Evolutionary conservation across 2,888 invertebrate genomes (phyloP), one percentile per base, ranked within the genome.

Genomic region (Sceliomorpha sp.): DNA sequence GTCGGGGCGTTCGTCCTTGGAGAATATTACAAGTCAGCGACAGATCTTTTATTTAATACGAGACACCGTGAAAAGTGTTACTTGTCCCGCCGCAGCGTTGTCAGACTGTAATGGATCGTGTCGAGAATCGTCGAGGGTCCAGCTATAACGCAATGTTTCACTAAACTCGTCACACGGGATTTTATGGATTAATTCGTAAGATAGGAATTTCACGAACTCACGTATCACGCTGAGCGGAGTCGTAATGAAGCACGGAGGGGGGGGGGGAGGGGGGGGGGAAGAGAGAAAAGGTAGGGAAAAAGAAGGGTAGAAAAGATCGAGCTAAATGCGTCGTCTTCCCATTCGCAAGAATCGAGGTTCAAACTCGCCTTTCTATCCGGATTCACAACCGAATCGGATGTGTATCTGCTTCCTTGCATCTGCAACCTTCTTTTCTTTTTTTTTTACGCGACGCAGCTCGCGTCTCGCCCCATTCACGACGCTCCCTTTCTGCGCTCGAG

Each of bases 361-460:
- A 53, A 32, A 42, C 32, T 24, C 42, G 31, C 32, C 9, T 42
- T 14, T 34, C 34, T 42, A 34, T 26, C 31, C 10, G 26, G 27
- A 42, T 53, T 42, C 34, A 26, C 26, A 15, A 24, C 3, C 29
- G 39, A 39, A 53, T 48, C 47, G 48, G 34, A 40, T 31, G 50
- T 51, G 32, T 44, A 53, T 70, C 59, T 56, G 70, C 36, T 56
- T 55, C 40, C 50, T 55, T 53, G 55, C 58, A 34, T 47, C 44
- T 31, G 17, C 17, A 14, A n/a, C 6, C 36, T 56, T 31, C 17
- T 27, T 8, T 26, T 5, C 17, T 13, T 1, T 37, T 56, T 31
- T 27, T 27, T 8, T 26, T 5, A 14, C 13, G 29, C 53, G 39
- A 15, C 37, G 17, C 10, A 10, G 10, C 10, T 9, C 37, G 17